Base-by-base conservation (phyloP, 2,888 invertebrate species). In the Pseudolycoriella hygida region DNA sequence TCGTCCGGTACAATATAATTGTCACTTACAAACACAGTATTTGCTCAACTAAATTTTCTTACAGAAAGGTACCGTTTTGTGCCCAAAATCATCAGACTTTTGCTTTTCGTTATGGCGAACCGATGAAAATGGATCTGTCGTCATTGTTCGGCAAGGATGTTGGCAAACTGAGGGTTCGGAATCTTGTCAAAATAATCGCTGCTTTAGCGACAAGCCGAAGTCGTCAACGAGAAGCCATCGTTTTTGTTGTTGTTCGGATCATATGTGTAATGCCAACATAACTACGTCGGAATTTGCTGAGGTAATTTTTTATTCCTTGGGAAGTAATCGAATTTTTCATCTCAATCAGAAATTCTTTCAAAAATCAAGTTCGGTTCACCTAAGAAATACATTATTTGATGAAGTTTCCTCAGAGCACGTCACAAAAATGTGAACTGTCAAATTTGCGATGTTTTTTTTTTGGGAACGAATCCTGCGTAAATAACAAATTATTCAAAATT, bases 241-340 rank as follows among this genome's bases (percentile, higher is more conserved):
- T 74, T 63, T 89, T 80, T 65, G 93, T 56, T 92, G 90, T 60
- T 92, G 90, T 57, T 74, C 74, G 4, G 78, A 77, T 2, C 72
- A 79, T 53, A 70, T 75, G 57, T 92, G 92, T 63, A 92, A 92
- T 64, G 69, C 69, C 12, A 57, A 65, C 44, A 56, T 64, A 37
- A 49, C 60, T 1, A 49, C 44, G 6, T 48, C 45, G 15, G 50
- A 51, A 30, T 46, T 48, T 3, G 45, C 47, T 32, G 47, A 50
- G 46, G 53, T 53, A 40, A 31, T 30, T 46, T 37, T n/a, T 37
- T 37, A 11, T 11, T 5, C n/a, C n/a, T n/a, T n/a, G n/a, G n/a
- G n/a, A n/a, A n/a, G n/a, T n/a, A n/a, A n/a, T n/a, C n/a, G n/a
- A n/a, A n/a, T n/a, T n/a, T n/a, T n/a, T n/a, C n/a, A n/a, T n/a